Conservation (phyloP, 2,113 vertebrate genomes). For the Chlorodrepanis virens region DNA sequence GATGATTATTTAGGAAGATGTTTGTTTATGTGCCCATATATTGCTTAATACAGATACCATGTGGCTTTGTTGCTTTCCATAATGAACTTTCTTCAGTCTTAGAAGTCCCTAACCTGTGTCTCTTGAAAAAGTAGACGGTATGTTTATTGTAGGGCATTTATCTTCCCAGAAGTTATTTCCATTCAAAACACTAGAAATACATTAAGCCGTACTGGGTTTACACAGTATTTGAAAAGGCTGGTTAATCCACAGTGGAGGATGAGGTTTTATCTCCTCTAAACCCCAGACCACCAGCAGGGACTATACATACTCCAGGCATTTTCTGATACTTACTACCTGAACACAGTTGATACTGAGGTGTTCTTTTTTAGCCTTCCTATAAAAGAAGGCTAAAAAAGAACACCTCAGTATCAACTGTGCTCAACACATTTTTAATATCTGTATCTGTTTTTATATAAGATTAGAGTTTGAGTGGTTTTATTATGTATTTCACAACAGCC, state of each 20-base stretch:
- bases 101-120: not conserved
- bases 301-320: not conserved
- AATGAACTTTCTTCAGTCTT: not conserved
- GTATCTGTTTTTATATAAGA: not conserved
- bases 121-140: not conserved
- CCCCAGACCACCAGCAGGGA: not conserved
- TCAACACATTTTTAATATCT: not conserved
- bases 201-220: constrained; percentile 5
- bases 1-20: not conserved
- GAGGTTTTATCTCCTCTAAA: constrained; percentile 53
- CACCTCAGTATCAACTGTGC: not conserved
- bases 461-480: not conserved
- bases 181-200: not conserved
- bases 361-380: not conserved
- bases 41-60: not conserved
- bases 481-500: not conserved
- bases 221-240: not conserved
- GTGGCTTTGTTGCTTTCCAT: not conserved
- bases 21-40: not conserved
- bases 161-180: not conserved
- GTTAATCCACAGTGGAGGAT: constrained; percentile 28
- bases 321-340: constrained; percentile 13
- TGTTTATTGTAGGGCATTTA: not conserved
- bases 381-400: not conserved
- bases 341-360: not conserved